Percentiles rank a stretch among this genome's conserved stretches.
phyloP scores from a whole-genome alignment of 2,113 vertebrate genomes.

The Sapajus apella region DNA sequence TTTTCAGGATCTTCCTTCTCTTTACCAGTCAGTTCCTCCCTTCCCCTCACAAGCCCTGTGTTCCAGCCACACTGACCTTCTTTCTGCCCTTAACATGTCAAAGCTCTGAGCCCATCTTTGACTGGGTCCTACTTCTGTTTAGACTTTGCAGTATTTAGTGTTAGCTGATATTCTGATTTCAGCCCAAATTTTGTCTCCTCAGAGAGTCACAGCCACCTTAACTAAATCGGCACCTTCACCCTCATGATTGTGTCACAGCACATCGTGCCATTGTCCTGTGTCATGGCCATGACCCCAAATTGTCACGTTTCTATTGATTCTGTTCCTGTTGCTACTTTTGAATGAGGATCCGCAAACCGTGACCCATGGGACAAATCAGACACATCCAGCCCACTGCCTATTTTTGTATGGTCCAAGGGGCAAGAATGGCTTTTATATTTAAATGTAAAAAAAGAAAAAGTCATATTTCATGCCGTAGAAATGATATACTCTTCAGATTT shows the following conservation, averaged over 20 bases:
- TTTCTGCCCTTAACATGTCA: not conserved
- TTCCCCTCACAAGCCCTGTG: rapidly evolving
- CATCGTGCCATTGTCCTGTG: not conserved
- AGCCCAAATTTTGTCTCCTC: not conserved
- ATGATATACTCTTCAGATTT: not conserved
- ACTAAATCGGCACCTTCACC: not conserved
- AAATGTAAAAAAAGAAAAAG: not conserved
- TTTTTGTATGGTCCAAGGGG: not conserved
- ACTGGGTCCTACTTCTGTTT: not conserved
- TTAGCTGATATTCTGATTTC: not conserved
- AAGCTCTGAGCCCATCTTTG: not conserved
- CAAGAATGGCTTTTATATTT: not conserved
- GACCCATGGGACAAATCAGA: not conserved
- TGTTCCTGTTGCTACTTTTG: rapidly evolving
- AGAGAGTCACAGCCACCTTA: not conserved
- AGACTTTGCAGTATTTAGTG: not conserved
- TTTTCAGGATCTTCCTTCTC: not conserved
- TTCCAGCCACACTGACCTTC: not conserved
- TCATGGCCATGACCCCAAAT: rapidly evolving
- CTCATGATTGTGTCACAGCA: rapidly evolving
- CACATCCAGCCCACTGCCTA: not conserved
- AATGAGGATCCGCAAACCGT: not conserved
- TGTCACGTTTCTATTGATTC: not conserved
- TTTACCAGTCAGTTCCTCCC: not conserved
- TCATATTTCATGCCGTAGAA: not conserved